Conservation (phyloP, 2,113 vertebrate genomes). For the Ictidomys tridecemlineatus region DNA sequence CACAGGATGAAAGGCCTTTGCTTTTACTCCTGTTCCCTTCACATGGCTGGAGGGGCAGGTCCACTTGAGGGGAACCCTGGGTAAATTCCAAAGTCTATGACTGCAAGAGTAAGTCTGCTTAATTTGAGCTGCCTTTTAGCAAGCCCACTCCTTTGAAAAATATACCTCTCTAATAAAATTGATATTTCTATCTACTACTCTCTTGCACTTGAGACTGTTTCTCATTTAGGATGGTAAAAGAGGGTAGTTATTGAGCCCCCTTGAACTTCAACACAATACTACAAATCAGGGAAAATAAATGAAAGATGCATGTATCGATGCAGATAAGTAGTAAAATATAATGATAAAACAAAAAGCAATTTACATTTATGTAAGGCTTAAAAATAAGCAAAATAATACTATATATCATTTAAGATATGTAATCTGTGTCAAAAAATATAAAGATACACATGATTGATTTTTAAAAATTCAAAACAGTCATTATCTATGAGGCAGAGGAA, state of each 20-base stretch:
- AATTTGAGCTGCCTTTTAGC: neutral
- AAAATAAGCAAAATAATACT: neutral
- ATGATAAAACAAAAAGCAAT: neutral
- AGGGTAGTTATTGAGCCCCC: neutral
- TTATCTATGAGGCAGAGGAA: constrained; percentile 8
- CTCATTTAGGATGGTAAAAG: neutral
- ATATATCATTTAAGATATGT: constrained; percentile 11
- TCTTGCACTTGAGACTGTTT: neutral
- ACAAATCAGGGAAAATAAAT: neutral
- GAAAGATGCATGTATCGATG: neutral
- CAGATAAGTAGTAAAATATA: neutral
- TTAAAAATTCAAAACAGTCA: neutral
- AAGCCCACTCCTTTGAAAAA: neutral
- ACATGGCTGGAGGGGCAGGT: neutral
- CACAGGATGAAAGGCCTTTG: no score
- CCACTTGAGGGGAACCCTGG: neutral
- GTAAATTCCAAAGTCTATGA: neutral
- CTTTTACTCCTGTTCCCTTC: neutral
- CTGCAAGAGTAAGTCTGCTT: neutral
- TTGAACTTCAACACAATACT: neutral
- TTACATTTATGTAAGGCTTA: constrained; percentile 12
- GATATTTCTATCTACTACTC: neutral
- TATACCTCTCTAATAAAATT: neutral
- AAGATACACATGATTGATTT: neutral
- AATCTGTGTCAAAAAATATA: constrained; percentile 24